Percentiles rank a stretch among this genome's conserved stretches.
phyloP scores from a whole-genome alignment of 2,797 vertebrate species.

The Neosilurus mollespiculum region DNA sequence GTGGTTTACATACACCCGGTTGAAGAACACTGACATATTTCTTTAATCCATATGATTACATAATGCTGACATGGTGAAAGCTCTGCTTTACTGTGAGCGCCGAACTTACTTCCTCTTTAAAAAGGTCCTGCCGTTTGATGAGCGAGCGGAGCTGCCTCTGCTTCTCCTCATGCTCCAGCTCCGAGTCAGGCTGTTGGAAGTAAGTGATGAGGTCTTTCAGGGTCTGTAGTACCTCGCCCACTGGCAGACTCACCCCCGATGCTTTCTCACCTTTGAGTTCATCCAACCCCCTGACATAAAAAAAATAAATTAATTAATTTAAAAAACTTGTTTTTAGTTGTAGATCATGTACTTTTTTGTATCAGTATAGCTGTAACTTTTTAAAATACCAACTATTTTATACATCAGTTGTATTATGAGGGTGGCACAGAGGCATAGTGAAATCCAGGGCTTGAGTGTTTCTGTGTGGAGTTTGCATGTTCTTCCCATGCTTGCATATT shows the following conservation, averaged over 20 bases:
- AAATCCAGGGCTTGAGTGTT: no score
- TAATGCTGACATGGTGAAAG: background rate
- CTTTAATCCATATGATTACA: background rate
- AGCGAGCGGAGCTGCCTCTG: constrained; percentile 93
- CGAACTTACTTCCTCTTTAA: constrained; percentile 91
- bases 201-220: constrained; percentile 93
- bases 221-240: constrained; percentile 90
- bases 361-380: background rate
- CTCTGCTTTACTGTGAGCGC: background rate
- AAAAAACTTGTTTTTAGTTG: no score
- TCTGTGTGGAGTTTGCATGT: no score
- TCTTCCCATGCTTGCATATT: no score
- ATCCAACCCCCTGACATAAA: constrained; percentile 55
- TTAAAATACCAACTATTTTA: background rate
- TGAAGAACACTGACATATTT: background rate
- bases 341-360: background rate
- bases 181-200: constrained; percentile 90
- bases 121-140: constrained; percentile 97
- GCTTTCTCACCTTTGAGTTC: constrained; percentile 79
- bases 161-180: constrained; percentile 93
- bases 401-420: background rate
- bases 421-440: no score
- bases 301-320: background rate
- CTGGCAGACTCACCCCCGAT: constrained; percentile 72
- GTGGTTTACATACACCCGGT: background rate